Evolutionary conservation across 2,113 vertebrate genomes (phyloP).

Genomic region (Sturnira hondurensis): DNA sequence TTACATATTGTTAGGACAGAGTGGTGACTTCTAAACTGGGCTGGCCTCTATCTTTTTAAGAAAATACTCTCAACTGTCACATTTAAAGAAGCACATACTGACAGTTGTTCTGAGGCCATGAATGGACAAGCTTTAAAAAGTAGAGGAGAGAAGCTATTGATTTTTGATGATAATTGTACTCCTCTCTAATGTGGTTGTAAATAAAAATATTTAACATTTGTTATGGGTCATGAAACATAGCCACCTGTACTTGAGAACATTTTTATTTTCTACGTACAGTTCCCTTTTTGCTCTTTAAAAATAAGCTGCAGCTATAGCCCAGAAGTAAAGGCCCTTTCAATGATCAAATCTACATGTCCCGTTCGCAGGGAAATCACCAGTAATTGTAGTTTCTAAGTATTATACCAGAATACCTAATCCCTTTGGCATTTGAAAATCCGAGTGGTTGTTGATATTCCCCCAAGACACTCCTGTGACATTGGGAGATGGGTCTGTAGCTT

Average conservation of each 20-base stretch:
- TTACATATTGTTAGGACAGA: not conserved
- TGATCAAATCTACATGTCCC: constrained; percentile 25
- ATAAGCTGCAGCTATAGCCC: not conserved
- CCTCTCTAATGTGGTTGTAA: not conserved
- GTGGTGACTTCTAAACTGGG: not conserved
- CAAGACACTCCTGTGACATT: not conserved
- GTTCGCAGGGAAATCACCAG: not conserved
- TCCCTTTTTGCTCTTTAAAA: constrained; percentile 10
- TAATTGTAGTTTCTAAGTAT: constrained; percentile 9
- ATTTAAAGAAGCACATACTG: not conserved
- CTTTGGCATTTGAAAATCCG: not conserved
- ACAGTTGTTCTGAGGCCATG: not conserved
- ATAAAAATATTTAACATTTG: not conserved
- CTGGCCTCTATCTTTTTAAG: not conserved
- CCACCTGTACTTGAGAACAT: not conserved
- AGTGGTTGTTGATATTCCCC: not conserved
- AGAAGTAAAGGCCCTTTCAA: not conserved
- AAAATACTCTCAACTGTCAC: not conserved
- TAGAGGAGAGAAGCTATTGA: not conserved
- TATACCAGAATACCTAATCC: no score
- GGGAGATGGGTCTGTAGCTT: not conserved
- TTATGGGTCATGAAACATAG: constrained; percentile 13
- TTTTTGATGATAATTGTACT: not conserved
- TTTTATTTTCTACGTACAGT: constrained; percentile 14
- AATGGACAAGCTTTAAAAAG: not conserved